Evolutionary conservation across 2,113 vertebrate genomes (phyloP), one percentile per base, ranked within the genome.

Genomic region (Archilochus colubris): DNA sequence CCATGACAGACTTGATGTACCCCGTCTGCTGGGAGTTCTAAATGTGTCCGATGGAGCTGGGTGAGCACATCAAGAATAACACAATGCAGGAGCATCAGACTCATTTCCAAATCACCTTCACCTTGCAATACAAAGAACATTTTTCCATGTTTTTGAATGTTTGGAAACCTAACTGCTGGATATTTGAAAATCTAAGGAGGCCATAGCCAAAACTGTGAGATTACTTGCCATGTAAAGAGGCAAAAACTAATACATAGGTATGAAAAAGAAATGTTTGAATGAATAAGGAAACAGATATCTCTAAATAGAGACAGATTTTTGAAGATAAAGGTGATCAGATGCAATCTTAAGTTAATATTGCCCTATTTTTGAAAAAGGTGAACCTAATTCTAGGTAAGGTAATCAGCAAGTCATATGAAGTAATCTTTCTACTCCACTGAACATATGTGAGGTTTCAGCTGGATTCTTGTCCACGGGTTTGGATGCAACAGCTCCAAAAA

Each of bases 401-500:
- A 44, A 73, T 68, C 67, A 61, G 10, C 13, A 76, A 75, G 28
- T 64, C 28, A 53, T 51, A 13, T 10, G 36, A 85, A 88, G 11
- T 31, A 63, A 38, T 43, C 12, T 36, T 68, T 73, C 44, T 33
- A 22, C 7, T 57, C 21, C 53, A 38, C 20, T 44, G 28, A 75
- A 68, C 2, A 18, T 76, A 46, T 68, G 2, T 48, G 69, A 91
- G 6, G 11, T 72, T 21, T 85, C 61, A 67, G n/a, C 1, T 85
- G 31, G n/a, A 62, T 74, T 91, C 33, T 5, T 14, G 3, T 44
- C 48, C 7, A 5, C 20, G 10, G 12, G 3, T 67, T 84, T 74
- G 30, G 8, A 6, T 46, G 30, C 8, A 87, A 77, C 17, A 61
- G 3, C n/a, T 70, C 55, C 0, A 0, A 78, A 82, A 67, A 7